Percentiles rank a stretch among this genome's conserved stretches.
phyloP scores from a whole-genome alignment of 2,797 vertebrate genomes.

The Cyclopterus lumpus region DNA sequence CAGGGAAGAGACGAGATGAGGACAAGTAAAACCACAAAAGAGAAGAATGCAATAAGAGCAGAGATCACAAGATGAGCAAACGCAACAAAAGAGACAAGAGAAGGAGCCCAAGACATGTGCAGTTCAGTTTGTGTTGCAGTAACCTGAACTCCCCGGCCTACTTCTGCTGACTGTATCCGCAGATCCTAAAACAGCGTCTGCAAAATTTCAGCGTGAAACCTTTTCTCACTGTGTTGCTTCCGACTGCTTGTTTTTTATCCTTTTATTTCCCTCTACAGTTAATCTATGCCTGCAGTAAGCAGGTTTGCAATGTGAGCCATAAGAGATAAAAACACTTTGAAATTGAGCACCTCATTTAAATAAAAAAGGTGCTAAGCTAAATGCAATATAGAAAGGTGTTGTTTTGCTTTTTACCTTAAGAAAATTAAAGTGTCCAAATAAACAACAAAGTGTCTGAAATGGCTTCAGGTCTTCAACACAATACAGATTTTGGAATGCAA shows the following conservation, averaged over 20 bases:
- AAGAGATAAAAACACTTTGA: constrained; percentile 21
- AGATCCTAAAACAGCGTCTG: constrained; percentile 38
- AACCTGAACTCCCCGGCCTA: constrained; percentile 25
- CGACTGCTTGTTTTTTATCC: constrained; percentile 9
- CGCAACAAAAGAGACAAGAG: not conserved
- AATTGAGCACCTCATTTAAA: constrained; percentile 27
- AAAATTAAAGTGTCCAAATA: constrained; percentile 11
- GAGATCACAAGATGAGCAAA: constrained; percentile 4
- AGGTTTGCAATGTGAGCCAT: constrained; percentile 22
- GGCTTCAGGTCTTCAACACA: not conserved
- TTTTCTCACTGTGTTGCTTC: constrained; percentile 13
- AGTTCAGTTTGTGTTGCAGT: constrained; percentile 33
- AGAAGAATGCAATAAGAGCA: not conserved
- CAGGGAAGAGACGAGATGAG: not conserved
- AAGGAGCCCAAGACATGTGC: constrained; percentile 4
- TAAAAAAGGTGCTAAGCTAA: constrained; percentile 22
- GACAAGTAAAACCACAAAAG: not conserved
- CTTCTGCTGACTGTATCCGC: constrained; percentile 57
- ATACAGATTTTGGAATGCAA: not conserved
- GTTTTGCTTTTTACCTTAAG: constrained; percentile 4
- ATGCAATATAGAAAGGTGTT: not conserved
- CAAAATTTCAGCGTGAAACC: constrained; percentile 13
- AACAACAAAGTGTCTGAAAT: not conserved
- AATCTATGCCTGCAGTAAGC: constrained; percentile 30
- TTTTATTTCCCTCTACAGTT: constrained; percentile 10